phyloP scores from a whole-genome alignment of 2,797 vertebrate species.

The Lerista edwardsae region DNA sequence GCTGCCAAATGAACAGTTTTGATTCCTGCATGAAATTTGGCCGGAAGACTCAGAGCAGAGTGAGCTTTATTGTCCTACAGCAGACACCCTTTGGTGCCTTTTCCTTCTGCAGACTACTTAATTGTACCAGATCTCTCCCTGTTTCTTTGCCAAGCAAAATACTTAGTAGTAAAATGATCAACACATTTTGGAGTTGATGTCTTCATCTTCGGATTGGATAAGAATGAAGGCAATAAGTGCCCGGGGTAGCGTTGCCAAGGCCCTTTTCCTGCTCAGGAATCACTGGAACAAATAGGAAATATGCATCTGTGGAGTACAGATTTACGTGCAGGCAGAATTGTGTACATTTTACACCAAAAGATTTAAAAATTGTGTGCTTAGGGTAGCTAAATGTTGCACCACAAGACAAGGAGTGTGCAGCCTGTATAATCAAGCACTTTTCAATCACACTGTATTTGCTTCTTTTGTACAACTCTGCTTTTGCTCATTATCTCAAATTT shows the following conservation, averaged over 20 bases:
- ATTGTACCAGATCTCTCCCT: slow-evolving; percentile 16
- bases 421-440: background rate
- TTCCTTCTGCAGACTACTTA: slow-evolving; percentile 1
- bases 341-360: background rate
- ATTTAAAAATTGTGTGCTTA: background rate
- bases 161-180: background rate
- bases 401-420: background rate
- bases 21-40: slow-evolving; percentile 25
- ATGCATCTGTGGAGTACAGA: background rate
- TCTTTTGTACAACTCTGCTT: background rate
- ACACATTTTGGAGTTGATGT: background rate
- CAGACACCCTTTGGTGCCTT: slow-evolving; percentile 14
- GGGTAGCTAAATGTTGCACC: background rate
- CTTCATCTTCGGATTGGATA: slow-evolving; percentile 4
- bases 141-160: slow-evolving; percentile 16
- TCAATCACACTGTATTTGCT: background rate
- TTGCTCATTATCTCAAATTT: background rate
- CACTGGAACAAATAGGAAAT: background rate
- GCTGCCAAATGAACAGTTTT: background rate
- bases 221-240: background rate
- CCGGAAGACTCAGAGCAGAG: background rate
- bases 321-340: background rate
- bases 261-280: background rate
- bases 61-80: slow-evolving; percentile 24
- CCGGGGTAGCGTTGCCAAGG: background rate